Evolutionary conservation across 2,113 vertebrate species (phyloP).

Genomic region (Indicator indicator): DNA sequence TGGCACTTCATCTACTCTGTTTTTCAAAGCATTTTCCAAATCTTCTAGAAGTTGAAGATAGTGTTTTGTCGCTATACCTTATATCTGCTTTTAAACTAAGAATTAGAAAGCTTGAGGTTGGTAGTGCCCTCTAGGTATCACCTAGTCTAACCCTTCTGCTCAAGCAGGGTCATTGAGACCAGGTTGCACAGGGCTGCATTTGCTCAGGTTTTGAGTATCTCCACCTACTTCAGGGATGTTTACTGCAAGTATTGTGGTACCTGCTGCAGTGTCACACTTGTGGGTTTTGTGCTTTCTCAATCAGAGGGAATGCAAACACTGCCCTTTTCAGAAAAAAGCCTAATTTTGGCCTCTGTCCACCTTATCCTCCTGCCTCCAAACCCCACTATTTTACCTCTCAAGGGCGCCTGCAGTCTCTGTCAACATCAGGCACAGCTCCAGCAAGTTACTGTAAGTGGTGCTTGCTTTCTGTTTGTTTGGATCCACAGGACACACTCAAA

Average conservation of each 20-base stretch:
- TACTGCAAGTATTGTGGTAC: neutral
- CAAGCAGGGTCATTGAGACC: fast-evolving
- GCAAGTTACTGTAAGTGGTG: neutral
- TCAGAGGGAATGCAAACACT: neutral
- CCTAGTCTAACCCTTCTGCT: fast-evolving
- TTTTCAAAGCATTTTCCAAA: neutral
- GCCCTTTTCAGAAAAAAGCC: neutral
- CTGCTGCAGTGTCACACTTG: neutral
- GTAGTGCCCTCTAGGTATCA: neutral
- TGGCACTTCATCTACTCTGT: neutral
- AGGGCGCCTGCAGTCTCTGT: neutral
- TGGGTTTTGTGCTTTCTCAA: neutral
- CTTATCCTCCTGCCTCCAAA: neutral
- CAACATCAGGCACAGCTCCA: neutral
- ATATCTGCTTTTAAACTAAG: neutral
- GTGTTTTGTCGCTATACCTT: neutral
- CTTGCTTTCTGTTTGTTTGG: neutral
- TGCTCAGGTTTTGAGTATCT: neutral
- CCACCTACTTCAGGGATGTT: neutral
- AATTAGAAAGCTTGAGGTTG: neutral
- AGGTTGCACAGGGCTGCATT: neutral
- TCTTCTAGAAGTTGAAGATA: neutral
- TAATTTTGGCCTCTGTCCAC: neutral
- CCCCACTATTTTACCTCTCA: neutral
- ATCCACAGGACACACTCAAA: neutral